phyloP scores from a whole-genome alignment of 2,888 invertebrate genomes.

The Willowsia nigromaculata region DNA sequence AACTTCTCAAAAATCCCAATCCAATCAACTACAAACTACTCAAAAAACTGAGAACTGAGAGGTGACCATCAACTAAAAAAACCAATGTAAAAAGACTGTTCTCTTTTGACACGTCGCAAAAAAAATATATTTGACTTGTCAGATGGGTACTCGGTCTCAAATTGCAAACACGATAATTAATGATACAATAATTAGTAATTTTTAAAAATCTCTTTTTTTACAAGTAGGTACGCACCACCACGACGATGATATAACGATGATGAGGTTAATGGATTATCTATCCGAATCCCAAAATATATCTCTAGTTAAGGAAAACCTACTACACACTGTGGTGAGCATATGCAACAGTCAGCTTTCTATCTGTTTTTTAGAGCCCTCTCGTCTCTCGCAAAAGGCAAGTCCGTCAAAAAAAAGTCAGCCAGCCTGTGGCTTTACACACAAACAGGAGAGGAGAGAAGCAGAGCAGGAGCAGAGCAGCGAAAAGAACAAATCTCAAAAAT shows the following conservation, averaged over 20 bases:
- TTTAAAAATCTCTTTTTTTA: no score
- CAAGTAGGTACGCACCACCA: background rate
- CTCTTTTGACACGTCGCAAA: no score
- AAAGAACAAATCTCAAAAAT: constrained; percentile 6
- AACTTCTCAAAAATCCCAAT: no score
- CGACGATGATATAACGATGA: no score
- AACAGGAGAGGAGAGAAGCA: background rate
- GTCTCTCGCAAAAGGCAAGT: background rate
- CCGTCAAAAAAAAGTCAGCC: constrained; percentile 25
- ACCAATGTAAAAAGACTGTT: no score
- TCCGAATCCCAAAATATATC: background rate
- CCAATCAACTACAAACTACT: no score
- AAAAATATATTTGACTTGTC: no score
- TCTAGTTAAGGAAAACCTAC: background rate
- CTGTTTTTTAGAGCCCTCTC: background rate
- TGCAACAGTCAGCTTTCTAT: constrained; percentile 40
- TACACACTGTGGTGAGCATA: background rate
- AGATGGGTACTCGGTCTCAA: no score
- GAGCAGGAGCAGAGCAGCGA: background rate
- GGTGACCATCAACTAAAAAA: no score
- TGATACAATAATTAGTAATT: no score
- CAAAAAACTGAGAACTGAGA: no score
- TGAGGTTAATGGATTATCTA: constrained; percentile 12
- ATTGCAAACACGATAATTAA: no score
- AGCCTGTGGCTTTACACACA: background rate